phyloP scores from a whole-genome alignment of 1,140 invertebrate genomes.

The Asbolus verrucosus region DNA sequence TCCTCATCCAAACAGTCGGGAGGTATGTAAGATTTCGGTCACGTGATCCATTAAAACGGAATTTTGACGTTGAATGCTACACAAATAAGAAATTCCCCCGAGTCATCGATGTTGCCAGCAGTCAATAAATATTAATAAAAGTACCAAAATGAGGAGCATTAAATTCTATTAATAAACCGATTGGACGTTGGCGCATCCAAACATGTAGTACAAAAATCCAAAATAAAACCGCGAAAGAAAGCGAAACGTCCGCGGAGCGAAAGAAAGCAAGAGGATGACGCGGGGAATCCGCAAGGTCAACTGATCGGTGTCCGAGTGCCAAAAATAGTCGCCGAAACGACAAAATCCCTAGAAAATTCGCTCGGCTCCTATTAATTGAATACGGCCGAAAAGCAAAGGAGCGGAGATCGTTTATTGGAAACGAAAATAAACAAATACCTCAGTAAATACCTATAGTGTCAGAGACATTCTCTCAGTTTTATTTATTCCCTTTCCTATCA shows the following conservation, averaged over 20 bases:
- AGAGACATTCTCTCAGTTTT: conserved; percentile 40
- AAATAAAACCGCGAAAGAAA: conserved; percentile 16
- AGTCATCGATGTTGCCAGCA: conserved; percentile 24
- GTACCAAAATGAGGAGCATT: conserved; percentile 8
- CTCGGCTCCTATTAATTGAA: background rate
- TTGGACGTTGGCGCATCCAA: background rate
- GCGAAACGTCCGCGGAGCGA: background rate
- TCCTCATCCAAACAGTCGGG: no score
- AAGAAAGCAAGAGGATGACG: background rate
- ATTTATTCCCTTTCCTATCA: background rate
- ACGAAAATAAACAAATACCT: conserved; percentile 48
- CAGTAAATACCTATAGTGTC: conserved; percentile 48
- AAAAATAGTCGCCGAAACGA: background rate
- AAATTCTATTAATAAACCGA: conserved; percentile 23
- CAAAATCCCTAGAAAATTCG: background rate
- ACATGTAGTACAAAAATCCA: no score
- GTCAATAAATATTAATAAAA: conserved; percentile 19
- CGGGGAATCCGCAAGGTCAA: background rate
- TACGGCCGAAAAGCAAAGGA: conserved; percentile 7
- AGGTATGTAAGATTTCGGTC: background rate
- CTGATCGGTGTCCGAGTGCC: background rate
- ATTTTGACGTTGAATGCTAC: no score
- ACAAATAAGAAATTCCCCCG: conserved; percentile 22
- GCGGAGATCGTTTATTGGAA: conserved; percentile 38
- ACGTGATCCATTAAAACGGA: background rate